These are phyloP conservation scores for Sphaerophoria rueppellii DNA, from an alignment of 2,888 invertebrate genomes.

Conservation along the genomic window DNA sequence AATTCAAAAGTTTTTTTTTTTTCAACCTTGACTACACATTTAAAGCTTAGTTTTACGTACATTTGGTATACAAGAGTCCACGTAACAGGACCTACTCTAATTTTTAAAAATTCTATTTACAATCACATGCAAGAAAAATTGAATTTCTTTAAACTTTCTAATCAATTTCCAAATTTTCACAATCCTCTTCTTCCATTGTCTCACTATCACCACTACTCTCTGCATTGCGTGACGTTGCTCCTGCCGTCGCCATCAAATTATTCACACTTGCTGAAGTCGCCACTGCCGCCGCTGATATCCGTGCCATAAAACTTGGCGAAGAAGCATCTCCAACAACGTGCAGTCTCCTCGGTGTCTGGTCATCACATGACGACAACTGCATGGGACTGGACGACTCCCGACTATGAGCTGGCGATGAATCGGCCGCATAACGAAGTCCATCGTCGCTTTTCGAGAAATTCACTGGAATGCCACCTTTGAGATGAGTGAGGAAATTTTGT, in stretches of 20 bases:
- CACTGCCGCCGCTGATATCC: conserved; percentile 3
- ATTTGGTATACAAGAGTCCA: conserved; percentile 58
- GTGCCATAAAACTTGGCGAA: conserved; percentile 50
- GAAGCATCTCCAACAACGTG: conserved; percentile 58
- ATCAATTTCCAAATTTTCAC: conserved; percentile 82
- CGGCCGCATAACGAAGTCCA: conserved; percentile 39
- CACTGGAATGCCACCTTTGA: conserved; percentile 65
- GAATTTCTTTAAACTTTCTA: conserved; percentile 65
- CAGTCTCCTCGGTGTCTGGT: conserved; percentile 51
- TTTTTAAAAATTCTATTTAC: conserved; percentile 44
- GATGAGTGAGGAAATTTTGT: conserved; percentile 71
- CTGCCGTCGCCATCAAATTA: conserved; percentile 34
- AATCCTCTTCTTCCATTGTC: conserved; percentile 79
- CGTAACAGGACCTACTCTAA: conserved; percentile 10
- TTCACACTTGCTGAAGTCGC: conserved; percentile 33
- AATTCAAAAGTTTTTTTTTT: conserved; percentile 24
- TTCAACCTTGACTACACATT: conserved; percentile 48
- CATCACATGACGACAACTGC: conserved; percentile 57
- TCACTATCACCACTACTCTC: conserved; percentile 73
- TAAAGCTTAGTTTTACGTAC: conserved; percentile 61
- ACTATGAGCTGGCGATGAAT: conserved; percentile 64
- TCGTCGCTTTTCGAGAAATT: conserved; percentile 63
- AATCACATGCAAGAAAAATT: conserved; percentile 45
- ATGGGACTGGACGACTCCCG: conserved; percentile 61
- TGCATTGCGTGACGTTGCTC: conserved; percentile 33